Evolutionary conservation across 1,140 invertebrate species (phyloP).

Genomic region (Anoplolepis gracilipes): DNA sequence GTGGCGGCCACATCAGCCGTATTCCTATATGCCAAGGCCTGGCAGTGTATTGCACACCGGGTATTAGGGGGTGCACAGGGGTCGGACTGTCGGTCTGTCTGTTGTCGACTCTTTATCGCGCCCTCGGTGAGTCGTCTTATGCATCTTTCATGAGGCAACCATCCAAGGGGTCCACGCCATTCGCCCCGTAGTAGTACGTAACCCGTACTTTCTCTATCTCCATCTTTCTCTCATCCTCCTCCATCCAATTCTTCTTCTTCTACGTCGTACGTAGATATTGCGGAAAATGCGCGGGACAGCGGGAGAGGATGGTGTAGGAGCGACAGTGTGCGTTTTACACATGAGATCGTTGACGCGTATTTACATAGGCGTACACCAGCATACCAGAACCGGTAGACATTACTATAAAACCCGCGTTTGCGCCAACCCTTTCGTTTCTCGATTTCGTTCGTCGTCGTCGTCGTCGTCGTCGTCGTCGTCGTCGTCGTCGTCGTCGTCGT

Average conservation of each 20-base stretch:
- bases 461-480: neutral
- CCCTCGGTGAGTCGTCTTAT: constrained; percentile 87
- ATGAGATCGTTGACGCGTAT: constrained; percentile 54
- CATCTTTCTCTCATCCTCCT: constrained; percentile 53
- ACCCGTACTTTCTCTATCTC: constrained; percentile 65
- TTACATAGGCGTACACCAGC: constrained; percentile 45
- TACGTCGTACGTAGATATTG: constrained; percentile 55
- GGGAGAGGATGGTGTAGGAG: neutral
- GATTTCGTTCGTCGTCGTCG: constrained; percentile 18
- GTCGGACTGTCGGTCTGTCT: constrained; percentile 86
- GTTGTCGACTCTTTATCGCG: constrained; percentile 87
- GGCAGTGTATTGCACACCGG: constrained; percentile 84
- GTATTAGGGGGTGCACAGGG: constrained; percentile 84
- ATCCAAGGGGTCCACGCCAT: constrained; percentile 85
- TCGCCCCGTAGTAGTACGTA: constrained; percentile 71
- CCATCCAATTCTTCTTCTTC: constrained; percentile 25
- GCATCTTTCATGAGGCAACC: constrained; percentile 86
- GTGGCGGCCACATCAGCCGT: constrained; percentile 77
- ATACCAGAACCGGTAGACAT: constrained; percentile 26
- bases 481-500: constrained; percentile 21
- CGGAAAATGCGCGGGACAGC: constrained; percentile 26
- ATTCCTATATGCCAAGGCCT: constrained; percentile 67
- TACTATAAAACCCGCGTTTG: constrained; percentile 52
- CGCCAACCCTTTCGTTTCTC: constrained; percentile 43
- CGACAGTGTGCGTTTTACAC: constrained; percentile 55